Base-by-base conservation (phyloP, 2,797 vertebrate genomes). In the Halcyon chelicuti region DNA sequence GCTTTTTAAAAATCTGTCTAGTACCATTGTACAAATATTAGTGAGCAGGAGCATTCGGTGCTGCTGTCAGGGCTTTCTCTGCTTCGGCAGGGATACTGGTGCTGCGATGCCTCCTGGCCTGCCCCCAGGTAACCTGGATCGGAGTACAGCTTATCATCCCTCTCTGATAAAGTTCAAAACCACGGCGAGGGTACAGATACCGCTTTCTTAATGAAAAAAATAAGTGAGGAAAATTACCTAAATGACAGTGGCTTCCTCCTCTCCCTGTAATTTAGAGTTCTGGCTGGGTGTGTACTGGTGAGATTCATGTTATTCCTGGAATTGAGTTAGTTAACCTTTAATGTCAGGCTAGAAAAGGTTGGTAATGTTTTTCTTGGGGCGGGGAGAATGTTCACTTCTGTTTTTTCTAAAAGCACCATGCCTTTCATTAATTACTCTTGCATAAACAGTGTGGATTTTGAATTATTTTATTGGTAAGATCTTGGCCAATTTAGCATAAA, bases 291-390 rank as follows among this genome's bases (percentile, higher is more conserved):
- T 91, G 49, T 78, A 52, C 54, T 33, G 18, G 76, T 93, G 75
- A 74, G 67, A 47, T 76, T 49, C 15, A 16, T 85, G 76, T 47
- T 54, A 23, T 92, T 85, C 72, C 68, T 71, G 79, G 91, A 94
- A 93, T 21, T 90, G 39, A 73, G 70, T 66, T 76, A 89, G 90
- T 93, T 96, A 96, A 94, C 88, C 73, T 92, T 90, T 86, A 65
- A 40, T 75, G 66, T 75, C 84, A 82, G 84, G 60, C 35, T 58
- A 90, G 60, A 71, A 95, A 74, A 93, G 26, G 42, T 82, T 79
- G 60, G 26, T 75, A 47, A 63, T 90, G 28, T 75, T 86, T 82
- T 92, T 70, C 25, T 35, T 67, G 74, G 86, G 20, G 17, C 0
- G 3, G 54, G 37, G 44, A 71, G 15, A 88, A 39, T 18, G 40